Base-by-base conservation (phyloP, 2,797 vertebrate genomes). In the Yasuhikotakia modesta region DNA sequence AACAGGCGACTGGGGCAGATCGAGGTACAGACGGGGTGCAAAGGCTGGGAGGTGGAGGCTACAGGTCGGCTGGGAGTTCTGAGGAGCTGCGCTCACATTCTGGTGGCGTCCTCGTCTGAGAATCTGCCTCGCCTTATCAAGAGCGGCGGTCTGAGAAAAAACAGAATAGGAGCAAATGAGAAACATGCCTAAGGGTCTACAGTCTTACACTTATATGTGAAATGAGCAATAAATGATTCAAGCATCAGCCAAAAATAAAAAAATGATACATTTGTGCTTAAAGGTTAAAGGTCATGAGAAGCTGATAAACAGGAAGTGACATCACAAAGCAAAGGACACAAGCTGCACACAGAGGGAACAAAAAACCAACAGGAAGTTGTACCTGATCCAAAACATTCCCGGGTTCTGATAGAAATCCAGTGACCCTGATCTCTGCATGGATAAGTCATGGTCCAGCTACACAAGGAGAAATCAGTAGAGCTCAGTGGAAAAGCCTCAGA, bases 81-180 rank as follows among this genome's bases (percentile, higher is more conserved):
- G 90, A 88, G 87, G 87, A 90, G 93, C 90, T 93, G 94, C 85
- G 87, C 89, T 97, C 91, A 97, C 95, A 96, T 98, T 95, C 93
- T 94, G 94, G 95, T 98, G 87, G 95, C 95, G 90, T 96, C 96
- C 95, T 96, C 95, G 91, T 95, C 95, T 82, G 96, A 99, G 95
- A 96, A 97, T 92, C 95, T 97, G 96, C 96, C 96, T 96, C 96
- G 98, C 95, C 93, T 98, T 98, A 96, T 99, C 96, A 96, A 97
- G 95, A 95, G 97, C 90, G 97, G 97, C 95, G 97, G 97, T 95
- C 97, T 99, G 93, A 85, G 22, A 66, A 58, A 4, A 27, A n/a
- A n/a, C n/a, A n/a, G n/a, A n/a, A n/a, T n/a, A n/a, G n/a, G n/a
- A n/a, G n/a, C n/a, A n/a, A n/a, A n/a, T n/a, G n/a, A n/a, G 35